phyloP scores from a whole-genome alignment of 2,113 vertebrate genomes.

The Sturnira hondurensis region DNA sequence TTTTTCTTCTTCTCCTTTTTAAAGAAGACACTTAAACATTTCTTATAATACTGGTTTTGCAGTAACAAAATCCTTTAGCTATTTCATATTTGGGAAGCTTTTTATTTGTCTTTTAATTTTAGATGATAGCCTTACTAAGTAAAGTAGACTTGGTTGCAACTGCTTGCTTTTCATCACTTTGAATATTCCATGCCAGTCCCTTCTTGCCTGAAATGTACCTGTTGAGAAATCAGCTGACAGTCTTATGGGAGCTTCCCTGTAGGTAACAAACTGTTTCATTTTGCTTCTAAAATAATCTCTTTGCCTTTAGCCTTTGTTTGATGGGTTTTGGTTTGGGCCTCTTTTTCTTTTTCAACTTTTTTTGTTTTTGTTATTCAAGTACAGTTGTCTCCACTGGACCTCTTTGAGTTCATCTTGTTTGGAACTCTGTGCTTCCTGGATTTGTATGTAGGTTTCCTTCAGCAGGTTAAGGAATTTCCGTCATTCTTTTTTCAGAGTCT shows the following conservation, averaged over 20 bases:
- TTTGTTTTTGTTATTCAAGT: too few species aligned
- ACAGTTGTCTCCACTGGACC: neutral
- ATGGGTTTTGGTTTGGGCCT: neutral
- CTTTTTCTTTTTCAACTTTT: neutral
- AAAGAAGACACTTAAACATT: neutral
- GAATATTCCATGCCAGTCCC: neutral
- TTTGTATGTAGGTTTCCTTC: neutral
- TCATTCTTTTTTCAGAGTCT: neutral
- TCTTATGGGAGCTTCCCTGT: neutral
- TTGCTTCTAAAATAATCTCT: neutral
- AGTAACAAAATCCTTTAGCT: neutral
- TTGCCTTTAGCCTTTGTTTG: neutral
- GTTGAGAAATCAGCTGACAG: neutral
- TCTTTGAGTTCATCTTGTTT: neutral
- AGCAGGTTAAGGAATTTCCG: neutral
- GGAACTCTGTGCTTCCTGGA: neutral
- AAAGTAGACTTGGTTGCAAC: neutral
- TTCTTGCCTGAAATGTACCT: neutral
- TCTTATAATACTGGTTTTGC: neutral
- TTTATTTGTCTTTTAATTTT: neutral
- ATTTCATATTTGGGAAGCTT: neutral
- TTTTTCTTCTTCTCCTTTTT: neutral
- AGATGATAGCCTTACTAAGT: neutral
- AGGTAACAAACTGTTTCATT: neutral
- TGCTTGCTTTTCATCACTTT: neutral